phyloP scores from a whole-genome alignment of 2,797 vertebrate species.

The Loriculus beryllinus region DNA sequence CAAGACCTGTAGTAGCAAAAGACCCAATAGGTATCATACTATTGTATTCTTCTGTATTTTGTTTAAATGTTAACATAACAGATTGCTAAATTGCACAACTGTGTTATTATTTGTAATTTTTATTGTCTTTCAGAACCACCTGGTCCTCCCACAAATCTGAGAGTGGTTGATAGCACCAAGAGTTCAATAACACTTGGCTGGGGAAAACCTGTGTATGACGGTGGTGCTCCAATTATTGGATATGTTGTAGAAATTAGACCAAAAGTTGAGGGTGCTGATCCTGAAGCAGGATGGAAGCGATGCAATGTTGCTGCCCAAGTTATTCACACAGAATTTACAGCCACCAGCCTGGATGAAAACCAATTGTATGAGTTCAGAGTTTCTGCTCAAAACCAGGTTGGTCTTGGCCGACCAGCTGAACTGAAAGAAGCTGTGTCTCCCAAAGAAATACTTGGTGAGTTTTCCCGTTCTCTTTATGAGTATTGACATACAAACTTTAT shows the following conservation, averaged over 20 bases:
- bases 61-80: background rate
- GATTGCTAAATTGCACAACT: background rate
- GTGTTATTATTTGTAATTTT: background rate
- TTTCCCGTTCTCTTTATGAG: background rate
- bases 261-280: constrained; percentile 82
- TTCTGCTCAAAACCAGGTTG: constrained; percentile 96
- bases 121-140: constrained; percentile 85
- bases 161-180: constrained; percentile 91
- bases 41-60: background rate
- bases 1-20: constrained; percentile 90
- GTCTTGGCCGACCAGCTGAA: constrained; percentile 91
- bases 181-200: constrained; percentile 87
- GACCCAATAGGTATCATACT: constrained; percentile 87
- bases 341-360: constrained; percentile 87
- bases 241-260: constrained; percentile 93
- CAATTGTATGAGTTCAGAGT: constrained; percentile 94
- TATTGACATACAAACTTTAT: background rate
- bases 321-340: constrained; percentile 89
- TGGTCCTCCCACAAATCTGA: constrained; percentile 91
- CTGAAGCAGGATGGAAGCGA: constrained; percentile 92
- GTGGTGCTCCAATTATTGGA: constrained; percentile 93
- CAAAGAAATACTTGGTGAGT: constrained; percentile 92
- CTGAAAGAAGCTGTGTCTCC: constrained; percentile 89
- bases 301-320: constrained; percentile 95
- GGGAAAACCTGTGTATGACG: constrained; percentile 93